Percentiles rank a stretch among this genome's conserved stretches.
Conservation (phyloP, 2,113 vertebrate genomes). For the Oceanodroma tethys region DNA sequence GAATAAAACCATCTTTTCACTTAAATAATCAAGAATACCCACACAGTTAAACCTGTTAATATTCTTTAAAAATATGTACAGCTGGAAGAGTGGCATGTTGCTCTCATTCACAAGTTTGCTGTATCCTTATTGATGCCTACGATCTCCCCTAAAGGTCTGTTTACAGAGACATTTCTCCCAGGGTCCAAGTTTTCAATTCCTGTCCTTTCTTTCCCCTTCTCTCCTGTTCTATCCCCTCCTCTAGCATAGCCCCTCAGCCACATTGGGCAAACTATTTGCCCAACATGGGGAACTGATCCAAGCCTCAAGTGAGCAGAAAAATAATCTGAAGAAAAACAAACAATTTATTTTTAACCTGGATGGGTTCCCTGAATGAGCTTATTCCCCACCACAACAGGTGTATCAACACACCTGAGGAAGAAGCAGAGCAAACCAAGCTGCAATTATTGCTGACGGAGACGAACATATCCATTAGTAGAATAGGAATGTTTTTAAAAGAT, state of each 20-base stretch:
- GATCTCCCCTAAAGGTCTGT: neutral
- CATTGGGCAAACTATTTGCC: neutral
- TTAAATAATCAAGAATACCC: conserved; percentile 14
- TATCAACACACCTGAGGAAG: neutral
- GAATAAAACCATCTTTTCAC: conserved; percentile 8
- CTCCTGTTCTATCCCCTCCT: neutral
- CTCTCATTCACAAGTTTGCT: conserved; percentile 29
- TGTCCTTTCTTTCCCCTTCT: neutral
- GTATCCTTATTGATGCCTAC: neutral
- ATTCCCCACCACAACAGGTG: conserved; percentile 15
- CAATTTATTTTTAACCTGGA: conserved; percentile 7
- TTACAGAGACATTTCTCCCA: neutral
- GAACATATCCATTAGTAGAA: neutral
- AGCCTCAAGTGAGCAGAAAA: conserved; percentile 1
- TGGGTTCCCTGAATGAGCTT: neutral
- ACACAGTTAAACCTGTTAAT: conserved; percentile 31
- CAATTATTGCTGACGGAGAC: neutral
- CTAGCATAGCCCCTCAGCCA: neutral
- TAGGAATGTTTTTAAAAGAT: neutral
- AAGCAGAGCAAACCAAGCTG: neutral
- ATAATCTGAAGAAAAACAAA: neutral
- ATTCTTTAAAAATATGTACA: neutral
- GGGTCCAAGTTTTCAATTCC: neutral
- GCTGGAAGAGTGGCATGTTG: neutral
- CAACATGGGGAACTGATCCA: neutral